A percentile compares a stretch with the other conserved stretches of the same genome.
These are phyloP conservation scores for Procavia capensis DNA, from an alignment of 2,113 vertebrate genomes.

Conservation along the genomic window DNA sequence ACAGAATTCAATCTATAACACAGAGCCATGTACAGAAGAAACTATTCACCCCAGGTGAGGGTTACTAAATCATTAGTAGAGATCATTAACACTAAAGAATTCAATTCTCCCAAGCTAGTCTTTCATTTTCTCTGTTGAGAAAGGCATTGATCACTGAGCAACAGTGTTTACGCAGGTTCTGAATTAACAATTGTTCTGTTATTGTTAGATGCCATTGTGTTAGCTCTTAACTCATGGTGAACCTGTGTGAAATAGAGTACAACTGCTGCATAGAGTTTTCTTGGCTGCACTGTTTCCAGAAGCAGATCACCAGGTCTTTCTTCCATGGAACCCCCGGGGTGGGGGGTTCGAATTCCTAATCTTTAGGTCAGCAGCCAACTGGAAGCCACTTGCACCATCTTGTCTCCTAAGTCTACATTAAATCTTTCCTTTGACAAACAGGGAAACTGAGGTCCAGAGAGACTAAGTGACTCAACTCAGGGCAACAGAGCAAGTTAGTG, in stretches of 20 bases:
- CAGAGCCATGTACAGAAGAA: neutral
- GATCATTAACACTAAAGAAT: neutral
- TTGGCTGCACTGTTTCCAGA: neutral
- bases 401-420: neutral
- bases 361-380: neutral
- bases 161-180: neutral
- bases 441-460: neutral
- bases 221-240: neutral
- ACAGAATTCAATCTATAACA: too few species aligned
- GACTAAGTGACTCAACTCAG: neutral
- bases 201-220: neutral
- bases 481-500: neutral
- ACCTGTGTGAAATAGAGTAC: neutral
- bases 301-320: neutral
- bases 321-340: neutral
- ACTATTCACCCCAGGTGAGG: neutral
- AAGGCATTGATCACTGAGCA: neutral
- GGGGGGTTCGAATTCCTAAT: neutral
- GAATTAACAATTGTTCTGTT: neutral
- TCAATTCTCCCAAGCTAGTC: neutral
- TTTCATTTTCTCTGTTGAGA: slow-evolving; percentile 10
- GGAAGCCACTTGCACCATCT: neutral
- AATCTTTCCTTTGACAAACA: neutral
- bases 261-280: neutral
- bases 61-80: neutral